A percentile compares a stretch with the other conserved stretches of the same genome.
Conservation (phyloP, 2,888 invertebrate genomes). For the Thecocarcelia acutangulata region DNA sequence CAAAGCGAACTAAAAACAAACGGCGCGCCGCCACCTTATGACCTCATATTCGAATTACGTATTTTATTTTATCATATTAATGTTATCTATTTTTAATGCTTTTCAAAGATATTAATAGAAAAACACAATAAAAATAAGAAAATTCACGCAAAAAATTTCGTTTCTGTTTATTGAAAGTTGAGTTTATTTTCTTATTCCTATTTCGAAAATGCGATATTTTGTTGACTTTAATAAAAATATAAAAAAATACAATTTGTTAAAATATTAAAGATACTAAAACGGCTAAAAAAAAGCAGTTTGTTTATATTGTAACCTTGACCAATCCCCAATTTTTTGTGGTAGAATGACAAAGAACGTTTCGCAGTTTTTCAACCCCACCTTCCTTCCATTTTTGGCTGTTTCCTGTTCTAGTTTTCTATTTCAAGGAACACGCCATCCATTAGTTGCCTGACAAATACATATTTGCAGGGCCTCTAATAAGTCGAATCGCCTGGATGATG, state of each 20-base stretch:
- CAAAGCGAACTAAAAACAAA: slow-evolving; percentile 1
- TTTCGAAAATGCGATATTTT: not conserved
- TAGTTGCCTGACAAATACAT: not conserved
- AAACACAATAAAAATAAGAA: slow-evolving; percentile 1
- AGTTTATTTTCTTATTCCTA: slow-evolving; percentile 18
- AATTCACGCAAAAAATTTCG: not conserved
- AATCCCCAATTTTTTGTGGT: slow-evolving; percentile 58
- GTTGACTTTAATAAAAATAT: slow-evolving; percentile 20
- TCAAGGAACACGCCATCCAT: slow-evolving; percentile 43
- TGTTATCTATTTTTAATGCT: slow-evolving; percentile 24
- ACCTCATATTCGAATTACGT: slow-evolving; percentile 39
- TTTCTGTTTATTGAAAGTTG: slow-evolving; percentile 9
- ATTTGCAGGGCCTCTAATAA: too few species aligned
- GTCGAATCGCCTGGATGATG: too few species aligned
- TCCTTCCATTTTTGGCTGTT: slow-evolving; percentile 51
- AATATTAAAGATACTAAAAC: slow-evolving; percentile 29
- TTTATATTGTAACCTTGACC: slow-evolving; percentile 58
- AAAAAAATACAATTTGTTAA: not conserved
- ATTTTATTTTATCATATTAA: slow-evolving; percentile 18
- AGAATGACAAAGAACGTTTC: slow-evolving; percentile 5
- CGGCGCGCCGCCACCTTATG: slow-evolving; percentile 11
- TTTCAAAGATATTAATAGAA: slow-evolving; percentile 16
- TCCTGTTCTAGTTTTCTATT: not conserved
- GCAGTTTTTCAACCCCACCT: slow-evolving; percentile 26
- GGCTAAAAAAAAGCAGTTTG: not conserved